Conservation (phyloP, 2,888 invertebrate genomes). For the Caradrina kadenii region DNA sequence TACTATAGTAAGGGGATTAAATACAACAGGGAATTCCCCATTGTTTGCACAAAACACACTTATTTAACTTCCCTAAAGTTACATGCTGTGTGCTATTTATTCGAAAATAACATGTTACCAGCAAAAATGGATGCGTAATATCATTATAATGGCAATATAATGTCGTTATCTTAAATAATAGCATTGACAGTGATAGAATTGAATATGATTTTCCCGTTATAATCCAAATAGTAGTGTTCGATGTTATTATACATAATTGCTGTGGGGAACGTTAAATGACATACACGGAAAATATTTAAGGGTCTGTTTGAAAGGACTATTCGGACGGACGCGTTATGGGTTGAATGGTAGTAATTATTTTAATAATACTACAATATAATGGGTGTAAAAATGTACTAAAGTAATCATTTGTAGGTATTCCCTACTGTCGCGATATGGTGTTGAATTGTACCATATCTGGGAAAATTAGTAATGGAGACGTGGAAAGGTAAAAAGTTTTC, state of each 20-base stretch:
- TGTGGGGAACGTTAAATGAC: constrained; percentile 28
- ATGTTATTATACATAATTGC: constrained; percentile 28
- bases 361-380: not conserved
- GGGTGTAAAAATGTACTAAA: not conserved
- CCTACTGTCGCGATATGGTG: no score
- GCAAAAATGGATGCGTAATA: constrained; percentile 59
- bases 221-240: constrained; percentile 33
- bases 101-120: constrained; percentile 61
- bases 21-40: constrained; percentile 77
- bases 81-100: constrained; percentile 62
- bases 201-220: constrained; percentile 43
- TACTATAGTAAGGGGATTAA: constrained; percentile 78
- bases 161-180: constrained; percentile 57
- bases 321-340: not conserved
- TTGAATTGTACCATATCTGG: no score
- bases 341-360: constrained; percentile 13
- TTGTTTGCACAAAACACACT: constrained; percentile 86
- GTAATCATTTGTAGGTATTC: no score
- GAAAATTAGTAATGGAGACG: no score
- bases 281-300: constrained; percentile 8
- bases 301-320: constrained; percentile 8
- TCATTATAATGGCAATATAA: constrained; percentile 58
- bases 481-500: no score
- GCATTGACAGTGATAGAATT: constrained; percentile 48
- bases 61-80: constrained; percentile 83